Evolutionary conservation across 2,113 vertebrate species (phyloP).

Genomic region (Notothenia coriiceps): DNA sequence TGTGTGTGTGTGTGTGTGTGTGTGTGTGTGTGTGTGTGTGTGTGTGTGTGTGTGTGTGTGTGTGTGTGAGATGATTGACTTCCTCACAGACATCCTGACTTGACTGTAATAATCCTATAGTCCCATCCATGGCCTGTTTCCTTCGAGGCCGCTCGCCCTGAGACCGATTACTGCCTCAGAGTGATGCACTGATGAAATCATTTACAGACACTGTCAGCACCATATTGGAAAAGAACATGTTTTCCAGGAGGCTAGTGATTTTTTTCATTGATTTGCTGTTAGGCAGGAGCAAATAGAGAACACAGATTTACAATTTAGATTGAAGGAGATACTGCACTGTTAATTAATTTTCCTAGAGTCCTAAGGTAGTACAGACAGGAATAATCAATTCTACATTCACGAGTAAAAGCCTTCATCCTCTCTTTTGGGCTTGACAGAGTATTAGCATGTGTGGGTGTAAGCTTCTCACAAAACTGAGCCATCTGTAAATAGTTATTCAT

Average conservation of each 20-base stretch:
- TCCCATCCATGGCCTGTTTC: slow-evolving; percentile 33
- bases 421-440: neutral
- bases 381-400: neutral
- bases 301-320: neutral
- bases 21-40: slow-evolving; percentile 14
- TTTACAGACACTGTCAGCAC: neutral
- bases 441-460: neutral
- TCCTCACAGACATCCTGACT: slow-evolving; percentile 37
- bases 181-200: slow-evolving; percentile 30
- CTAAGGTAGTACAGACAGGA: neutral
- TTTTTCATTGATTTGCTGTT: neutral
- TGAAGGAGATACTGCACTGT: neutral
- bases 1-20: neutral
- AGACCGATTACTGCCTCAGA: slow-evolving; percentile 16
- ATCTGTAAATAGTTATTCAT: neutral
- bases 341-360: neutral
- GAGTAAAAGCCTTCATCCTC: neutral
- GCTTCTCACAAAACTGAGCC: neutral
- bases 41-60: neutral
- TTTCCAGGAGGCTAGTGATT: slow-evolving; percentile 30
- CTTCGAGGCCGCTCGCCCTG: slow-evolving; percentile 17
- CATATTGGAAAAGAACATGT: slow-evolving; percentile 6
- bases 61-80: slow-evolving; percentile 23
- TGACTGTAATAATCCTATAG: slow-evolving; percentile 58
- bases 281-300: neutral